Evolutionary conservation across 2,113 vertebrate species (phyloP).

Genomic region (Micromys minutus): DNA sequence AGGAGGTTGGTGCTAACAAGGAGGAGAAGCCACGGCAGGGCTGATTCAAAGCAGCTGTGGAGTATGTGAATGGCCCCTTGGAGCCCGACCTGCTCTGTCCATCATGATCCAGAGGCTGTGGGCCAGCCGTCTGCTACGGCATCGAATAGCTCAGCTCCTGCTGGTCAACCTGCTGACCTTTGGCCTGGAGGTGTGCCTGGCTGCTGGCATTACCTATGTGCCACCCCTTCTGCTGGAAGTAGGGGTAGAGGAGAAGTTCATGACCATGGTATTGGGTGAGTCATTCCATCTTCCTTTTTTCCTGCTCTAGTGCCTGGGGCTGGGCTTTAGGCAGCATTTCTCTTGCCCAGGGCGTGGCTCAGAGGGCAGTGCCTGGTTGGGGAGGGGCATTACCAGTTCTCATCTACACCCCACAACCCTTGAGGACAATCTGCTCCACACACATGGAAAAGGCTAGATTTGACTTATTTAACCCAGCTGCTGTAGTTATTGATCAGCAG

Average conservation of each 20-base stretch:
- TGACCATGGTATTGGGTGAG: conserved; percentile 94
- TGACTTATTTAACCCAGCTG: background rate
- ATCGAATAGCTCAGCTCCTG: conserved; percentile 86
- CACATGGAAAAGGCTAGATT: background rate
- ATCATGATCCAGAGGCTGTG: conserved; percentile 73
- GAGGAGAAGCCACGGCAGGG: conserved; percentile 39
- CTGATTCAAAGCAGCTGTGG: background rate
- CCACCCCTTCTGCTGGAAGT: conserved; percentile 91
- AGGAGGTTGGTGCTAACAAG: background rate
- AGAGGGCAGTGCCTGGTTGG: background rate
- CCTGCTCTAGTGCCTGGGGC: background rate
- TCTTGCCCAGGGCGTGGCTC: background rate
- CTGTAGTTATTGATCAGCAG: background rate
- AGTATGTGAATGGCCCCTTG: accelerated
- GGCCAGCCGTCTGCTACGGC: conserved; percentile 78
- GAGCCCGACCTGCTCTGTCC: conserved; percentile 20
- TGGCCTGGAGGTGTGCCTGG: conserved; percentile 93
- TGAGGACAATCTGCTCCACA: background rate
- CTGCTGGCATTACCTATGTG: conserved; percentile 90
- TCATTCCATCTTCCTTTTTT: background rate
- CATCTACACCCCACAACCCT: background rate
- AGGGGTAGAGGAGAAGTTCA: conserved; percentile 92
- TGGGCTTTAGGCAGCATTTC: background rate
- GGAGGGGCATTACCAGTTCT: background rate
- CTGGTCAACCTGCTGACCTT: conserved; percentile 91